A percentile compares a stretch with the other conserved stretches of the same genome.
Conservation (phyloP, 2,888 invertebrate genomes). For the Neocrepidodera transversa region DNA sequence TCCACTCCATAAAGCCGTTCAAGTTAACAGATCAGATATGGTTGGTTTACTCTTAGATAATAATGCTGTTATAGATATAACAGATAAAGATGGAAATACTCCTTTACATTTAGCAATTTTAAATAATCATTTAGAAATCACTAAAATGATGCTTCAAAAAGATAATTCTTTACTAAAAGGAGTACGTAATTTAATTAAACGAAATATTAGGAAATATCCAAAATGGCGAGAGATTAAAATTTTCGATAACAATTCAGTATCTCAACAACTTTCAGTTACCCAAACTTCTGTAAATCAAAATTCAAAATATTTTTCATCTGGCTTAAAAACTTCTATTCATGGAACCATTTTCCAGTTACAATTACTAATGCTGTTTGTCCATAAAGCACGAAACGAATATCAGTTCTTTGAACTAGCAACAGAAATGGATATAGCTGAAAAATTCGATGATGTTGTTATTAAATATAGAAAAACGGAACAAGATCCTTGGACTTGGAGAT, state of each 20-base stretch:
- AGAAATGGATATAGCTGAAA: conserved; percentile 34
- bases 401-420: conserved; percentile 24
- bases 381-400: conserved; percentile 10
- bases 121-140: not conserved
- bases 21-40: not conserved
- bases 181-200: not conserved
- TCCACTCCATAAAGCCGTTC: not conserved
- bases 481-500: conserved; percentile 23
- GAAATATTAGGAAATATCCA: not conserved
- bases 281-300: not conserved
- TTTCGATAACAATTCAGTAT: no score
- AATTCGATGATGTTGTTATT: conserved; percentile 36
- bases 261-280: not conserved
- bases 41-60: not conserved
- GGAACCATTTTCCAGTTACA: conserved; percentile 24
- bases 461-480: conserved; percentile 4
- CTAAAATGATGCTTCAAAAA: not conserved
- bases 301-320: not conserved
- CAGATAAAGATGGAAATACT: not conserved
- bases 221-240: not conserved
- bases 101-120: conserved; percentile 2
- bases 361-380: conserved; percentile 25
- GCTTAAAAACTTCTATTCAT: conserved; percentile 17
- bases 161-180: not conserved
- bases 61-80: not conserved